Percentiles rank a stretch among this genome's conserved stretches.
phyloP scores from a whole-genome alignment of 1,140 invertebrate genomes.

The Drosophila orena region DNA sequence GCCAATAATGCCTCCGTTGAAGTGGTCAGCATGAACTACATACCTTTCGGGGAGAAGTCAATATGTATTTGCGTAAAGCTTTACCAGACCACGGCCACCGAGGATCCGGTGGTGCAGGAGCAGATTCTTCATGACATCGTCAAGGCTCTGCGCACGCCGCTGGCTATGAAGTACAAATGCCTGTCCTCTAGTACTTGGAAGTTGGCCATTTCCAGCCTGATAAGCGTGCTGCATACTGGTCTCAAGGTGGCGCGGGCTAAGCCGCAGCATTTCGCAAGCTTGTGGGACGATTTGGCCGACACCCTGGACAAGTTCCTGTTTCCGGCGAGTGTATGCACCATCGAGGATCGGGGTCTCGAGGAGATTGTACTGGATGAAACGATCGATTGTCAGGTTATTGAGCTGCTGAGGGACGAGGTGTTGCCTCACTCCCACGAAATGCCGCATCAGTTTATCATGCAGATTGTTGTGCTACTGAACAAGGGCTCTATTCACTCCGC shows the following conservation, averaged over 20 bases:
- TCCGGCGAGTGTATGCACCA: constrained; percentile 87
- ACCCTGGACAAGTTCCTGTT: constrained; percentile 97
- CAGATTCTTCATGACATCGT: constrained; percentile 92
- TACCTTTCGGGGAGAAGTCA: constrained; percentile 94
- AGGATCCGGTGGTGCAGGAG: constrained; percentile 90
- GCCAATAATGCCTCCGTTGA: constrained; percentile 86
- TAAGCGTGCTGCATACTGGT: constrained; percentile 92
- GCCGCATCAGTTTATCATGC: constrained; percentile 94
- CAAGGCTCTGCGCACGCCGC: constrained; percentile 89
- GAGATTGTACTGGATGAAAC: constrained; percentile 93
- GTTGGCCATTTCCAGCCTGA: constrained; percentile 91
- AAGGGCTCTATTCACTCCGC: constrained; percentile 97
- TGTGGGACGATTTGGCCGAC: constrained; percentile 94
- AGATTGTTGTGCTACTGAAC: constrained; percentile 95
- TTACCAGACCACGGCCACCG: constrained; percentile 92
- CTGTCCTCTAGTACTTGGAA: constrained; percentile 94
- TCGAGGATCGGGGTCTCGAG: constrained; percentile 90
- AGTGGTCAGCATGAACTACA: constrained; percentile 94
- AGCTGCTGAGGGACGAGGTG: constrained; percentile 93
- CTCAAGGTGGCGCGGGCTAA: constrained; percentile 94
- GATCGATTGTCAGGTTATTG: constrained; percentile 94
- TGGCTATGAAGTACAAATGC: constrained; percentile 94
- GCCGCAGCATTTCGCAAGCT: constrained; percentile 88
- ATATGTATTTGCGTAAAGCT: constrained; percentile 92
- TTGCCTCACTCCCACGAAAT: constrained; percentile 92